These are phyloP conservation scores for Elachura formosa DNA, from an alignment of 2,113 vertebrate species.

Conservation along the genomic window DNA sequence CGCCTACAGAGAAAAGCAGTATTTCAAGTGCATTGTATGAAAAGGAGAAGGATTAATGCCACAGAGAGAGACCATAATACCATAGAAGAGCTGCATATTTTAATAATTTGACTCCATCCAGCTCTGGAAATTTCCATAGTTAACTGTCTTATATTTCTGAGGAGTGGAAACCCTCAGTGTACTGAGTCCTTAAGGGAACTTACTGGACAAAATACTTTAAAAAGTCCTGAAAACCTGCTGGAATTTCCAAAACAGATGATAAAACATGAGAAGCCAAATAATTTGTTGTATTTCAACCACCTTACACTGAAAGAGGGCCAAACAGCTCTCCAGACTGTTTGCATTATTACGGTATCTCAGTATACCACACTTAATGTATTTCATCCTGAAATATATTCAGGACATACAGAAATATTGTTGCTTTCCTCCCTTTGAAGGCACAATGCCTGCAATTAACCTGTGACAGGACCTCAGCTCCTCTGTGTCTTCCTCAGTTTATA, in stretches of 20 bases:
- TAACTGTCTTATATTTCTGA: background rate
- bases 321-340: background rate
- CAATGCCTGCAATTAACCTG: background rate
- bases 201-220: background rate
- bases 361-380: background rate
- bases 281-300: background rate
- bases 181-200: background rate
- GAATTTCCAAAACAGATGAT: background rate
- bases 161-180: background rate
- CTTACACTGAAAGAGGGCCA: background rate
- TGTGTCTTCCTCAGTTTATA: background rate
- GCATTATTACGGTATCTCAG: background rate
- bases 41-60: constrained; percentile 60
- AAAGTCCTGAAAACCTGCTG: background rate
- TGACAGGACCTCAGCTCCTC: background rate
- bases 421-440: background rate
- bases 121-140: constrained; percentile 7
- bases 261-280: background rate
- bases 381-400: background rate
- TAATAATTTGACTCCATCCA: constrained; percentile 32
- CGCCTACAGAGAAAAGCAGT: constrained; percentile 47
- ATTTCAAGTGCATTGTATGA: constrained; percentile 43
- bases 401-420: background rate
- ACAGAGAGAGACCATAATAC: constrained; percentile 29
- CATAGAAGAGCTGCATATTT: constrained; percentile 36